Percentiles rank a stretch among this genome's conserved stretches.
Evolutionary conservation across 2,113 vertebrate species (phyloP).

Genomic region (Ptyas mucosa): DNA sequence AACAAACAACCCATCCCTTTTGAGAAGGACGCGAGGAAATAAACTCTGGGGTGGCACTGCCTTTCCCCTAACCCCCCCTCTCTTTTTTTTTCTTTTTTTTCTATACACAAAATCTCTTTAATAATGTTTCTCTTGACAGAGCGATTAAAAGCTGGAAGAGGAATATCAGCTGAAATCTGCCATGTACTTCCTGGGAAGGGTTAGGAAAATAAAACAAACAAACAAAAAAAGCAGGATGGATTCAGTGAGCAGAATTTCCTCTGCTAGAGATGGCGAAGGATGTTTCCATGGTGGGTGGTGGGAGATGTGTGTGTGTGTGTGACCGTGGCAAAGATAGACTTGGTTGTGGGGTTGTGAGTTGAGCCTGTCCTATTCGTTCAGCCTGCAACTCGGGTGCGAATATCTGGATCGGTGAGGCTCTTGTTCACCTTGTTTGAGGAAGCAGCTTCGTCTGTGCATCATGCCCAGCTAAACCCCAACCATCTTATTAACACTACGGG

Average conservation of each 20-base stretch:
- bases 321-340: background rate
- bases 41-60: background rate
- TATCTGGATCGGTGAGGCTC: background rate
- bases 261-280: background rate
- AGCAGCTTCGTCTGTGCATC: background rate
- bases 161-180: background rate
- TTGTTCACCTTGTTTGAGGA: background rate
- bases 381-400: background rate
- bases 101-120: background rate
- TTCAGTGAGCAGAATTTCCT: too few species aligned
- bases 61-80: accelerated
- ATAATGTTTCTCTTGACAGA: background rate
- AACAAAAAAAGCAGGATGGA: background rate
- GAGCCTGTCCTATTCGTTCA: background rate
- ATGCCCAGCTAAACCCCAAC: background rate
- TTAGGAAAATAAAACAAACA: background rate
- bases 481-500: background rate
- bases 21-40: background rate
- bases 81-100: background rate
- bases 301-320: background rate
- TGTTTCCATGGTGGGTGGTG: accelerated
- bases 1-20: background rate
- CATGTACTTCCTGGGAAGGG: background rate
- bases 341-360: background rate
- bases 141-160: slow-evolving; percentile 19